phyloP scores from a whole-genome alignment of 2,888 invertebrate species.

The Nematopogon swammerdamellus region DNA sequence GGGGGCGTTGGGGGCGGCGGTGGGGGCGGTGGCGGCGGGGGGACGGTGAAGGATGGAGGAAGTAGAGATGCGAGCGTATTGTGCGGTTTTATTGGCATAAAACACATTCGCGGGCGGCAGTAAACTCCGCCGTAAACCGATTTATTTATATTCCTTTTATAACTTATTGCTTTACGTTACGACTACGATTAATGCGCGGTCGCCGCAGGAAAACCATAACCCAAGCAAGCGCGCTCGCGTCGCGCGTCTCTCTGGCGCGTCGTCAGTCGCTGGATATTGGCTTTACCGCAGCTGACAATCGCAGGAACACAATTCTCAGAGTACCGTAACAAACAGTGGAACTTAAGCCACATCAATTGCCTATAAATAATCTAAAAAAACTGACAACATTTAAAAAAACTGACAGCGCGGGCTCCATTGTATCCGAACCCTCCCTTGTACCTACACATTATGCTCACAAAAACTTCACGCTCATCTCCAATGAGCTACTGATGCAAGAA shows the following conservation, averaged over 20 bases:
- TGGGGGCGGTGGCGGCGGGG: neutral
- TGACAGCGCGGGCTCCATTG: neutral
- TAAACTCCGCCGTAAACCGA: constrained; percentile 34
- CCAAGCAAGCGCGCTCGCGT: constrained; percentile 10
- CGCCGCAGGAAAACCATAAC: constrained; percentile 25
- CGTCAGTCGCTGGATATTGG: too few relatives aligned
- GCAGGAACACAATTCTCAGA: neutral
- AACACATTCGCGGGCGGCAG: constrained; percentile 34
- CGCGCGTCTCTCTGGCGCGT: too few relatives aligned
- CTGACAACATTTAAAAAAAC: neutral
- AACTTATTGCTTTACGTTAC: constrained; percentile 40
- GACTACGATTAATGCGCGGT: constrained; percentile 33
- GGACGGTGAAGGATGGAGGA: neutral
- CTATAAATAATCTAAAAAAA: neutral
- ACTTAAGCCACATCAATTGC: neutral
- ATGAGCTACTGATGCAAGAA: constrained; percentile 21
- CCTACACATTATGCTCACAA: neutral
- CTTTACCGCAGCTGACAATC: neutral
- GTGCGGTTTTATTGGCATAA: constrained; percentile 27
- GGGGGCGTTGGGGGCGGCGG: too few relatives aligned
- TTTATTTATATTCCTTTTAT: constrained; percentile 41
- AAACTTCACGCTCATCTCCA: constrained; percentile 11
- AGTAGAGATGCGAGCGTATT: neutral
- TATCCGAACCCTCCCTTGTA: neutral
- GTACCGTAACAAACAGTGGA: neutral